Conservation (phyloP, 2,113 vertebrate species). For the Egretta garzetta region DNA sequence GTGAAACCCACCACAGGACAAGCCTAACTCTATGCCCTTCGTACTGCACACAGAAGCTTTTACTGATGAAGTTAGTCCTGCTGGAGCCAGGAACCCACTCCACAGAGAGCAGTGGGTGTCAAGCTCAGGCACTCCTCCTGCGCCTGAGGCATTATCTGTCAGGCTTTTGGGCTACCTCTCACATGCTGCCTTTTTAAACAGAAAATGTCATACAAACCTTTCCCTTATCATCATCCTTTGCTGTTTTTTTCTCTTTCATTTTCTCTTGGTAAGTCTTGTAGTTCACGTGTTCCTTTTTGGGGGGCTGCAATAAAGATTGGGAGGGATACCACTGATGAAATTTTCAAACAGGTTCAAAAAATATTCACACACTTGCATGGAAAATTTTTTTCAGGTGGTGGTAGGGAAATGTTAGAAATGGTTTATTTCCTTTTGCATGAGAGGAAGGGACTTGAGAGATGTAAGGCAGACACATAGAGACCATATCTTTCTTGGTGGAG, state of each 20-base stretch:
- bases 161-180: background rate
- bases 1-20: background rate
- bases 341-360: background rate
- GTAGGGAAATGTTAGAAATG: background rate
- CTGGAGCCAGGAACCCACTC: background rate
- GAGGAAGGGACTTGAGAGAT: background rate
- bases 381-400: background rate
- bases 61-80: background rate
- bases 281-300: constrained; percentile 86
- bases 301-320: constrained; percentile 77
- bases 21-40: background rate
- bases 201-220: constrained; percentile 72
- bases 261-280: constrained; percentile 89
- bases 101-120: background rate
- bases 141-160: background rate
- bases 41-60: background rate
- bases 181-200: background rate
- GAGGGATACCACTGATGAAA: background rate
- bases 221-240: constrained; percentile 70
- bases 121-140: background rate
- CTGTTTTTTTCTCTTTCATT: constrained; percentile 82
- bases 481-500: background rate
- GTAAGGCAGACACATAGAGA: background rate
- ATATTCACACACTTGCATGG: background rate
- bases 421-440: background rate